Base-by-base conservation (phyloP, 2,797 vertebrate genomes). In the Danionella dracula region DNA sequence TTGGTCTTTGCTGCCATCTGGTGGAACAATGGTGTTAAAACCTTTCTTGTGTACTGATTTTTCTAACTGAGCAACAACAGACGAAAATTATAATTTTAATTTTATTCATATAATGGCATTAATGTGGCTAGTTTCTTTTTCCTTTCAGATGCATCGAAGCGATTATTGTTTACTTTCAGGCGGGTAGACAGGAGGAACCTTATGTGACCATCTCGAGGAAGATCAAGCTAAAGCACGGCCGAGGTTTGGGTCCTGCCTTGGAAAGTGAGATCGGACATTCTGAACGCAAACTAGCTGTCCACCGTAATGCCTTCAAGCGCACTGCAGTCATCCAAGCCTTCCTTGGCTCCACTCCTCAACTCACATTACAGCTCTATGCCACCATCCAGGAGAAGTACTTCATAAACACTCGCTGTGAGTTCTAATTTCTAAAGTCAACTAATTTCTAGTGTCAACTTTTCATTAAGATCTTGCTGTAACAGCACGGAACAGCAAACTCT, bases 271-370 rank as follows among this genome's bases (percentile, higher is more conserved):
- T 98, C 8, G 93, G 95, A 5, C 95, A 94, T 70, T 87, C 92
- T 0, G 87, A 92, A 75, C 91, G 95, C 66, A 91, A 75, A 27
- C 83, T 99, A 81, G 87, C 91, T 54, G 86, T 82, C 0, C 97
- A 99, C 80, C 91, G 93, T 57, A 90, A 96, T 1, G 95, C 97
- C 83, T 99, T 98, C 86, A 96, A 96, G 63, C 94, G 96, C 74
- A 90, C 92, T 11, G 91, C 94, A 0, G 90, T 98, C 74, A 97
- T 99, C 78, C 96, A 99, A 85, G 96, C 97, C 1, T 99, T 99
- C 80, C 82, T 99, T 76, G 95, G 97, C 75, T 99, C 97, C 70
- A 93, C 93, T 0, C 97, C 96, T 0, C 97, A 99, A 76, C 90
- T 99, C 61, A 96, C 95, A 0, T 89, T 97, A 11, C 97, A 99